Evolutionary conservation across 2,797 vertebrate genomes (phyloP).

Genomic region (Otolemur crassicaudatus): DNA sequence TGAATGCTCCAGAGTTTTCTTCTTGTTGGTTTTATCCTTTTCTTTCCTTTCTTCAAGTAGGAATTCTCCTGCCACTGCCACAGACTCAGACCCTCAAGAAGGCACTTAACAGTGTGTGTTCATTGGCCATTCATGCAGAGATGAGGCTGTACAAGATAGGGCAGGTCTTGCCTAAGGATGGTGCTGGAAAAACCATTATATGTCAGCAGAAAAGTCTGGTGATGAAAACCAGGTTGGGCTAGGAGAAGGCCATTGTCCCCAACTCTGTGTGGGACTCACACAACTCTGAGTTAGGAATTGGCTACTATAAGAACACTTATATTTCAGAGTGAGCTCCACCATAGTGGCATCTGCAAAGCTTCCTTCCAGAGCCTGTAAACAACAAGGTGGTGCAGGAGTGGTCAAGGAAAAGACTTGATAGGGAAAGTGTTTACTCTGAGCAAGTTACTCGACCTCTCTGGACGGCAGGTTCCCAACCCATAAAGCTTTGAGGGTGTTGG

Average conservation of each 20-base stretch:
- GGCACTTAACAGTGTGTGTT: not conserved
- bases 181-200: not conserved
- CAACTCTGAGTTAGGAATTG: not conserved
- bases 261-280: not conserved
- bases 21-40: not conserved
- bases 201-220: not conserved
- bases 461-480: not conserved
- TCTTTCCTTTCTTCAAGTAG: not conserved
- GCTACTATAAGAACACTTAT: not conserved
- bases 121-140: not conserved
- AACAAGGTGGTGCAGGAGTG: not conserved
- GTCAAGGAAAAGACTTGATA: not conserved
- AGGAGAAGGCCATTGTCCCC: not conserved
- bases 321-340: not conserved
- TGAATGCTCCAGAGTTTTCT: not conserved
- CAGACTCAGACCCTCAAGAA: not conserved
- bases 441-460: not conserved
- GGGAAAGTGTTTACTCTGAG: not conserved
- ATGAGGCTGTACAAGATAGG: not conserved
- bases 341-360: not conserved
- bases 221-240: not conserved
- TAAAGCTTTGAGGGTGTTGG: not conserved
- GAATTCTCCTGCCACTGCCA: not conserved
- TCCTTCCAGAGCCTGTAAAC: not conserved
- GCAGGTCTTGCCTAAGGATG: not conserved